These are phyloP conservation scores for Triplophysa tibetana DNA, from an alignment of 2,113 vertebrate species.

Conservation along the genomic window DNA sequence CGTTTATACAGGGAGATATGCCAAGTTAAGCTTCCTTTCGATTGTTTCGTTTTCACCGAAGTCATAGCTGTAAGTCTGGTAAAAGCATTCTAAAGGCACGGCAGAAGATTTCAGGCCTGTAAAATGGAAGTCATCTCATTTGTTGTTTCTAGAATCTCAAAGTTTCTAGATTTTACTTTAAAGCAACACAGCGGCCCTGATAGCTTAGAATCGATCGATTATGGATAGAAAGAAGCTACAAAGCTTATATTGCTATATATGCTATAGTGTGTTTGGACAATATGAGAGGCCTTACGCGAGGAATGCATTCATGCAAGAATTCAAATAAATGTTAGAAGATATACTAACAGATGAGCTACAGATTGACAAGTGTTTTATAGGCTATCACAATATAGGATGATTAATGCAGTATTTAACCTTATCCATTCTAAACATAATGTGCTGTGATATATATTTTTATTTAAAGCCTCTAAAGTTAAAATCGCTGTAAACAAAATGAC, in stretches of 20 bases:
- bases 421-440: slow-evolving; percentile 37
- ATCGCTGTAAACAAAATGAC: slow-evolving; percentile 56
- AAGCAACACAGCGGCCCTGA: slow-evolving; percentile 21
- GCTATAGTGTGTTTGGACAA: slow-evolving; percentile 5
- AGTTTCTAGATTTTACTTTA: slow-evolving; percentile 15
- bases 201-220: not conserved
- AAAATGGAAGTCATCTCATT: slow-evolving; percentile 38
- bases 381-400: slow-evolving; percentile 30
- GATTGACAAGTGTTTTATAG: slow-evolving; percentile 6
- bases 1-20: slow-evolving; percentile 61
- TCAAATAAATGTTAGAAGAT: slow-evolving; percentile 22
- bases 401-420: slow-evolving; percentile 26
- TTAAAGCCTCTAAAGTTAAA: slow-evolving; percentile 46
- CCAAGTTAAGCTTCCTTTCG: slow-evolving; percentile 57
- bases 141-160: slow-evolving; percentile 25
- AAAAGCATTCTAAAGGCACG: slow-evolving; percentile 13
- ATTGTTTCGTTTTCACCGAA: slow-evolving; percentile 46
- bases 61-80: slow-evolving; percentile 41
- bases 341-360: not conserved
- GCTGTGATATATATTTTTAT: slow-evolving; percentile 28
- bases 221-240: not conserved
- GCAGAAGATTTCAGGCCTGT: slow-evolving; percentile 19
- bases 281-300: slow-evolving; percentile 22
- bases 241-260: too few species aligned
- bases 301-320: slow-evolving; percentile 41